Evolutionary conservation across 2,797 vertebrate species (phyloP).

Genomic region (Acanthopagrus latus): DNA sequence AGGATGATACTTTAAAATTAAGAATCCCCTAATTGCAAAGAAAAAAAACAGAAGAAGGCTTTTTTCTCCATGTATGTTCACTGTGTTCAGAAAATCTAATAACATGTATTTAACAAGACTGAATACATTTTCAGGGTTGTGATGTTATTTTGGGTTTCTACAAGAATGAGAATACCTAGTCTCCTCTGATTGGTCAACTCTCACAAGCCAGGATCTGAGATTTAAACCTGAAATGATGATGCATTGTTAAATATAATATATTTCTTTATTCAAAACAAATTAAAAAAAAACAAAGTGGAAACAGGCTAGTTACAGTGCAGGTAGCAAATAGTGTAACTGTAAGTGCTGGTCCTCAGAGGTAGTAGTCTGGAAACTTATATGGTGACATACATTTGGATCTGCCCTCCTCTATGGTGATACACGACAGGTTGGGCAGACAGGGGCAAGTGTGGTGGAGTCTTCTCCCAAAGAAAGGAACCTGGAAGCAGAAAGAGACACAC

Average conservation of each 20-base stretch:
- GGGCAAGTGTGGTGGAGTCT: slow-evolving; percentile 93
- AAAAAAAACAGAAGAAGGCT: neutral
- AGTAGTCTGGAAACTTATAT: slow-evolving; percentile 85
- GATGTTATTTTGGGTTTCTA: too few relatives aligned
- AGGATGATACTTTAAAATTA: neutral
- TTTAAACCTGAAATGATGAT: slow-evolving; percentile 6
- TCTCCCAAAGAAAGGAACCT: slow-evolving; percentile 93
- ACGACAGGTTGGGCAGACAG: slow-evolving; percentile 90
- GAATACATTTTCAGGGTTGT: neutral
- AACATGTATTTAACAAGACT: neutral
- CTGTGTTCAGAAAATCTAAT: neutral
- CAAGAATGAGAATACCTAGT: too few relatives aligned
- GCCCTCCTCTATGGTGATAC: slow-evolving; percentile 81
- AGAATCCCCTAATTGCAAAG: slow-evolving; percentile 2
- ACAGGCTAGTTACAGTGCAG: slow-evolving; percentile 14
- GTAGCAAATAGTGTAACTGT: slow-evolving; percentile 2
- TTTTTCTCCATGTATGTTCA: slow-evolving; percentile 2
- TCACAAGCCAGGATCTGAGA: too few relatives aligned
- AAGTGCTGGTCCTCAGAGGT: slow-evolving; percentile 76
- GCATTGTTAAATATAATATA: slow-evolving; percentile 61
- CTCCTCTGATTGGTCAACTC: too few relatives aligned
- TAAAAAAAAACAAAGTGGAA: slow-evolving; percentile 1
- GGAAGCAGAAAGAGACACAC: slow-evolving; percentile 45
- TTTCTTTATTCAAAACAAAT: slow-evolving; percentile 62
- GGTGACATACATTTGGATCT: slow-evolving; percentile 88